These are phyloP conservation scores for Camponotus pennsylvanicus DNA, from an alignment of 1,140 invertebrate genomes.

Conservation along the genomic window DNA sequence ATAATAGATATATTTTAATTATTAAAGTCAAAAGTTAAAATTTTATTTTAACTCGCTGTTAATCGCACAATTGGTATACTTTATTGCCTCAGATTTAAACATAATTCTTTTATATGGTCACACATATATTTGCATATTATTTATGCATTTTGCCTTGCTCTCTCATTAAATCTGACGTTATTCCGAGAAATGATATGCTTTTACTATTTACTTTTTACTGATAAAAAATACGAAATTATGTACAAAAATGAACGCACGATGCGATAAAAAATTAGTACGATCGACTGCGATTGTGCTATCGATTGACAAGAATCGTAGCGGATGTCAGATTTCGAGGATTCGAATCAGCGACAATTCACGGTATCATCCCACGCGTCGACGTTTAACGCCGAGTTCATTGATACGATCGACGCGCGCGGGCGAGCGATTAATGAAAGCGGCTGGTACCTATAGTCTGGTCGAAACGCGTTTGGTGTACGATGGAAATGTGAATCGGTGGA, in stretches of 20 bases:
- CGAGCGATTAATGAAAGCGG: conserved; percentile 66
- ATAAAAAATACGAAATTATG: background rate
- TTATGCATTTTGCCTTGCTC: background rate
- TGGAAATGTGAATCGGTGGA: conserved; percentile 62
- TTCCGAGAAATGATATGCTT: background rate
- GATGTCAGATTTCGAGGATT: conserved; percentile 24
- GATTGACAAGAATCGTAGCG: background rate
- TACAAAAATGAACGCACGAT: background rate
- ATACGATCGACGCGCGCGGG: conserved; percentile 42
- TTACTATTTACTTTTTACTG: background rate
- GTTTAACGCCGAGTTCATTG: conserved; percentile 69
- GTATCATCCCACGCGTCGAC: conserved; percentile 32
- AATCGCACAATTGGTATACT: background rate
- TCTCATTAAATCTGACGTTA: background rate
- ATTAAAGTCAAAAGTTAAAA: background rate
- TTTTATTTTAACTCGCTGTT: background rate
- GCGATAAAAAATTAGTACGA: background rate
- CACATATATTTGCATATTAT: too few relatives aligned
- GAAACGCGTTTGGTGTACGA: conserved; percentile 56
- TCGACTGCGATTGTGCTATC: background rate
- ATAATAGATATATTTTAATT: background rate
- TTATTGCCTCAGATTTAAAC: background rate
- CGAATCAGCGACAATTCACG: conserved; percentile 30
- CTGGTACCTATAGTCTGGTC: conserved; percentile 35
- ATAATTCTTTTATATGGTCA: background rate